These are phyloP conservation scores for Drosophila prolongata DNA, from an alignment of 2,888 invertebrate genomes.

Conservation along the genomic window DNA sequence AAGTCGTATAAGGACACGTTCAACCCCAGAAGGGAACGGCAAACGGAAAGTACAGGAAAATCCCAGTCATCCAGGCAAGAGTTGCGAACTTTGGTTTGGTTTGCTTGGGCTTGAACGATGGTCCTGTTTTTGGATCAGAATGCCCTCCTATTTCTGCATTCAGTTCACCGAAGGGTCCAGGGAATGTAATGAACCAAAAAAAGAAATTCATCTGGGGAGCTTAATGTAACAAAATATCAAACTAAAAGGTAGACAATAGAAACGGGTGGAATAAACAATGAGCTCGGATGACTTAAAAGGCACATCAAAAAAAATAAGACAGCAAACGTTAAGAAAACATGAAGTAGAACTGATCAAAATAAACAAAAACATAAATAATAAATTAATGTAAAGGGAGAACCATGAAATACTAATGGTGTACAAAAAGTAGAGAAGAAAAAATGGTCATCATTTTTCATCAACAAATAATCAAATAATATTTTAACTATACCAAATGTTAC, in stretches of 20 bases:
- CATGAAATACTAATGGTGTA: no score
- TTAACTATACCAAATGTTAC: no score
- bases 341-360: neutral
- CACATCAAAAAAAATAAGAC: neutral
- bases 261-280: neutral
- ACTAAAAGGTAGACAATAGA: slow-evolving; percentile 1
- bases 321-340: no score
- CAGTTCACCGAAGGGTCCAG: neutral
- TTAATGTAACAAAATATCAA: neutral
- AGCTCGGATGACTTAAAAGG: neutral
- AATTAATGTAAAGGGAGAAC: no score
- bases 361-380: neutral
- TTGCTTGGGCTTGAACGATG: neutral
- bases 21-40: slow-evolving; percentile 24
- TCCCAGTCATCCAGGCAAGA: slow-evolving; percentile 24
- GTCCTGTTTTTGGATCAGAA: neutral
- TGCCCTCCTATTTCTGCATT: neutral
- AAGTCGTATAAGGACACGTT: slow-evolving; percentile 69
- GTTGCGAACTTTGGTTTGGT: slow-evolving; percentile 16
- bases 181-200: slow-evolving; percentile 8
- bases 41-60: slow-evolving; percentile 15
- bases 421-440: no score
- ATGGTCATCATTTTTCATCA: no score
- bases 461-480: no score
- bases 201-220: neutral